Evolutionary conservation across 2,888 invertebrate species (phyloP), one percentile per base, ranked within the genome.

Genomic region (Phyllotreta striolata): DNA sequence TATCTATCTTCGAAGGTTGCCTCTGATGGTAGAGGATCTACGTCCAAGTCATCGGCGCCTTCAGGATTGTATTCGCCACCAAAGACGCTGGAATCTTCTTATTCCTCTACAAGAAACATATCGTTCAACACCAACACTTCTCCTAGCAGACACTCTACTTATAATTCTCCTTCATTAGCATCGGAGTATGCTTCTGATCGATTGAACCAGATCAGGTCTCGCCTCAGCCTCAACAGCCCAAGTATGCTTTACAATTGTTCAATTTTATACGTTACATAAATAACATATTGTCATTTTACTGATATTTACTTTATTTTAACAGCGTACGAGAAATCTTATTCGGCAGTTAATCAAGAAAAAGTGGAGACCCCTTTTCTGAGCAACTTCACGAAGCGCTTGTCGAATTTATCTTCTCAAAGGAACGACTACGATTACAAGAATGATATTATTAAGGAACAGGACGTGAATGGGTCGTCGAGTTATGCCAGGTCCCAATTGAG

Each of bases 281-380:
- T 24, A n/a, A n/a, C n/a, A n/a, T n/a, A n/a, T n/a, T n/a, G 24
- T 24, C 4, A 24, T 24, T 24, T 1, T 24, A 24, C 24, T 24
- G 24, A 24, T 1, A 24, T 3, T 24, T 24, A 24, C 24, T 24
- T 24, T 55, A 24, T 52, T 55, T 55, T 71, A 71, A 51, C 52
- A 73, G 77, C 62, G 49, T 78, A 73, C 64, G 77, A 78, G 34
- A 74, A 69, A 3, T 49, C 71, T 1, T 75, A 70, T 34, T 66
- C 73, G 5, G 7, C 71, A 60, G 38, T 67, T 24, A 44, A 64
- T 6, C 41, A 35, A 3, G 74, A 76, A 3, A 74, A 86, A 76
- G 84, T 85, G 66, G 88, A 89, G 76, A 88, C 89, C 71, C 89
- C 90, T 57, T 90, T 88, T 79, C 81, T 90, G 74, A 90, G 89